Evolutionary conservation across 2,797 vertebrate species (phyloP).

Genomic region (Brachymystax lenok): DNA sequence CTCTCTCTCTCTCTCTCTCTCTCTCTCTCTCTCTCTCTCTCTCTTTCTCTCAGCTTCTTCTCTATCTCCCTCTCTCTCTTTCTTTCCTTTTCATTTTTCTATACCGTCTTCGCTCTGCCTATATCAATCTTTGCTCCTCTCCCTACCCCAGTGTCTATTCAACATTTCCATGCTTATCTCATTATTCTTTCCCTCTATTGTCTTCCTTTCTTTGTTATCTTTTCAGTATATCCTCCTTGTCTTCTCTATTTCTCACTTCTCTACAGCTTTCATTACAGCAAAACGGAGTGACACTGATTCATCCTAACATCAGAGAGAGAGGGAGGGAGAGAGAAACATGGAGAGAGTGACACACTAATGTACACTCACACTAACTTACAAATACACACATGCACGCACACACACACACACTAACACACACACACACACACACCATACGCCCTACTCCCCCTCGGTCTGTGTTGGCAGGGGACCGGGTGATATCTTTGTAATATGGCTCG

Average conservation of each 20-base stretch:
- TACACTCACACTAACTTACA: too few species aligned
- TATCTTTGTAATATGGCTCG: slow-evolving; percentile 54
- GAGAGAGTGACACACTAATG: not conserved
- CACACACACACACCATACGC: slow-evolving; percentile 17
- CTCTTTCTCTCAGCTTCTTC: not conserved
- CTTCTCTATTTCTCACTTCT: not conserved
- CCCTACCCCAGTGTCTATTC: not conserved
- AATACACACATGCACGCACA: slow-evolving; percentile 20
- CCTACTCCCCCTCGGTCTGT: not conserved
- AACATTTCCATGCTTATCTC: not conserved
- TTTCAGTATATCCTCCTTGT: not conserved
- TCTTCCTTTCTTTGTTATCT: not conserved
- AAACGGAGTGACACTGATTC: not conserved
- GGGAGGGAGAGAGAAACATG: too few species aligned
- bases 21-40: too few species aligned
- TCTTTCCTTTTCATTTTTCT: not conserved
- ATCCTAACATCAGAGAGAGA: not conserved
- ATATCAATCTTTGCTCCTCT: not conserved
- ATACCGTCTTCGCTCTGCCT: not conserved
- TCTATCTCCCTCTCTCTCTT: not conserved
- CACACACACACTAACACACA: slow-evolving; percentile 1
- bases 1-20: too few species aligned
- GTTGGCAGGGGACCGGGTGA: slow-evolving; percentile 36
- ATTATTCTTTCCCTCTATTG: not conserved
- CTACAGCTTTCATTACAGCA: not conserved